A percentile compares a stretch with the other conserved stretches of the same genome.
These are phyloP conservation scores for Macropodus opercularis DNA, from an alignment of 2,797 vertebrate species.

Conservation along the genomic window DNA sequence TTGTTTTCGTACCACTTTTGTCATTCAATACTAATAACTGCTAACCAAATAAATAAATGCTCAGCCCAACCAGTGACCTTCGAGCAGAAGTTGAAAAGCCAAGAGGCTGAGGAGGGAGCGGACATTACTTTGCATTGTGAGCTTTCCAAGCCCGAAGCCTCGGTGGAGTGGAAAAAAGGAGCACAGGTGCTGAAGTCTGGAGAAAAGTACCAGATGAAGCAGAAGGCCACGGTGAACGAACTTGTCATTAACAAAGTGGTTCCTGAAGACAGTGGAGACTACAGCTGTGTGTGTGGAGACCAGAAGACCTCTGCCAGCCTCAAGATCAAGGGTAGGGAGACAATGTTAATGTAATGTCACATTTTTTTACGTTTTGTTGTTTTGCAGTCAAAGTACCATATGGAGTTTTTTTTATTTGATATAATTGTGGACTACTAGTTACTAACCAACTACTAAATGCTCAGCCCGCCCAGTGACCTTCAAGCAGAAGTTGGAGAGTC, in stretches of 20 bases:
- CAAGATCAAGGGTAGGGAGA: slow-evolving; percentile 44
- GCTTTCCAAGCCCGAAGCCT: slow-evolving; percentile 59
- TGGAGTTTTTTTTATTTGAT: too few species aligned
- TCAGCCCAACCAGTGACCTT: slow-evolving; percentile 79
- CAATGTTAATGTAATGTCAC: too few species aligned
- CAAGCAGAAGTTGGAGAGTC: slow-evolving; percentile 68
- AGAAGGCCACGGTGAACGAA: slow-evolving; percentile 73
- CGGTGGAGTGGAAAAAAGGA: slow-evolving; percentile 84
- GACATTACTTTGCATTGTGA: slow-evolving; percentile 64
- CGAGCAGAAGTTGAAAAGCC: slow-evolving; percentile 70
- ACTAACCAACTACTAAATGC: slow-evolving; percentile 22
- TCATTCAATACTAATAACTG: too few species aligned
- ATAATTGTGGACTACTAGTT: background rate
- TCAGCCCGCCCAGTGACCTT: slow-evolving; percentile 80
- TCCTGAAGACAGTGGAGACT: slow-evolving; percentile 80
- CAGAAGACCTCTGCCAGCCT: slow-evolving; percentile 73
- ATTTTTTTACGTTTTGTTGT: too few species aligned
- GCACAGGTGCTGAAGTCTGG: slow-evolving; percentile 70
- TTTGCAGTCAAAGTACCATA: too few species aligned
- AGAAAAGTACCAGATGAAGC: slow-evolving; percentile 80
- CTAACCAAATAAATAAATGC: too few species aligned
- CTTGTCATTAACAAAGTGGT: slow-evolving; percentile 71
- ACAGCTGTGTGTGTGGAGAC: slow-evolving; percentile 82
- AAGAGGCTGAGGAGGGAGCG: slow-evolving; percentile 70
- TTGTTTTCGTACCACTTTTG: too few species aligned